Base-by-base conservation (phyloP, 2,113 vertebrate genomes). In the Psephotus haematonotus region DNA sequence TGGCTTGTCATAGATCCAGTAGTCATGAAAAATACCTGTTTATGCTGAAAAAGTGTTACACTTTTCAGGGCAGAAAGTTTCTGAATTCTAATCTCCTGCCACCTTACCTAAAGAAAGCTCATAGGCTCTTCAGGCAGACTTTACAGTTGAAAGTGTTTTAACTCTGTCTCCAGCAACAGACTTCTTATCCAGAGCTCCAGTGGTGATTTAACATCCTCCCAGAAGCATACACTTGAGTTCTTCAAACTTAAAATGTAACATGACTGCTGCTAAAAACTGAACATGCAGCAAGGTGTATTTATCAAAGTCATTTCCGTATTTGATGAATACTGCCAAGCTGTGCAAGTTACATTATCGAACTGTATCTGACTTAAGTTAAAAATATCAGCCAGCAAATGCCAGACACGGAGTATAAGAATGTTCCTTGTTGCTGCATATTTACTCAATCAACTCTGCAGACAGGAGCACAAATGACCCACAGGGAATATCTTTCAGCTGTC, bases 401-500 rank as follows among this genome's bases (percentile, higher is more conserved):
- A 93, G 80, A 81, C 19, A 31, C 17, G 19, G 41, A 20, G 24
- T 85, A 44, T 79, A 87, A 78, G 52, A 89, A 76, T 52, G 65
- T 76, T 92, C 52, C 86, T 84, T 71, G 20, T 78, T 93, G 83
- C 44, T 92, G 64, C 77, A 43, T 84, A 93, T 95, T 95, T 92
- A 95, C 77, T 94, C 91, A 79, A 88, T 89, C 84, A 91, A 0
- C 70, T 79, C 80, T 57, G 43, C 67, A 92, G 86, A 91, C 65
- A 84, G 57, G 39, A 87, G n/a, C 84, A 90, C 60, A 91, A 92
- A 88, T 77, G 86, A 93, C 75, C 93, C 75, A 86, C 43, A 64
- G 92, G 90, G 90, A 95, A 50, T 83, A 93, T 88, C 88, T 94
- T 78, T 92, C 76, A 92, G 64, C 86, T 94, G 86, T 86, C 82